Evolutionary conservation across 1,140 invertebrate genomes (phyloP).

Genomic region (Cardiocondyla obscurior): DNA sequence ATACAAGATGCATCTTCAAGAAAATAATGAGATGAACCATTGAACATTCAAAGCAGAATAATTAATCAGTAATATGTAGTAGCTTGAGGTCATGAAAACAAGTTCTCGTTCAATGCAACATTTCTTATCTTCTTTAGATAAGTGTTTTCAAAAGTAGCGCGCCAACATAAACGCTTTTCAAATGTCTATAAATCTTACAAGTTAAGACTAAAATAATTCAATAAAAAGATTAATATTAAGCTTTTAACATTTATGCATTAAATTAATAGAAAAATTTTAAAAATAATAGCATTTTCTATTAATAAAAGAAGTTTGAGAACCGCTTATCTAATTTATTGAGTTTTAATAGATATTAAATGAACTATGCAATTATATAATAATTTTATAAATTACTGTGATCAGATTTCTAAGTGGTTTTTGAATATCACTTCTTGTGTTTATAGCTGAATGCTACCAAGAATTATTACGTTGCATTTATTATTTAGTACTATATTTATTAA

Average conservation of each 20-base stretch:
- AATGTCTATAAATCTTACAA: not conserved
- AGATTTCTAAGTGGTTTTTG: not conserved
- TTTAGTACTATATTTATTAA: not conserved
- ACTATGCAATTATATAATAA: not conserved
- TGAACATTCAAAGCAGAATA: not conserved
- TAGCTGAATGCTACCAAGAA: not conserved
- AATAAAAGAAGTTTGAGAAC: not conserved
- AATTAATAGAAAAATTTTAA: not conserved
- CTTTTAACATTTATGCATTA: not conserved
- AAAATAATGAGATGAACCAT: not conserved
- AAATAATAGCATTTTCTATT: not conserved
- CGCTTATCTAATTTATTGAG: not conserved
- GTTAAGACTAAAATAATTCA: not conserved
- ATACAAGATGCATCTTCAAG: too few species aligned
- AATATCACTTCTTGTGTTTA: not conserved
- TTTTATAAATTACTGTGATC: not conserved
- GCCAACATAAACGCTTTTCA: not conserved
- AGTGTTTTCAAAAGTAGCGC: not conserved
- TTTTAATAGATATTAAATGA: not conserved
- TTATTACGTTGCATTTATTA: not conserved
- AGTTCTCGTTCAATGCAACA: not conserved
- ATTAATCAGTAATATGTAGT: not conserved
- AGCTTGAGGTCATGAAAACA: not conserved
- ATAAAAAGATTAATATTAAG: not conserved
- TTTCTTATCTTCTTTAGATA: not conserved